A percentile compares a stretch with the other conserved stretches of the same genome.
Conservation (phyloP, 2,113 vertebrate genomes). For the Anoplopoma fimbria region DNA sequence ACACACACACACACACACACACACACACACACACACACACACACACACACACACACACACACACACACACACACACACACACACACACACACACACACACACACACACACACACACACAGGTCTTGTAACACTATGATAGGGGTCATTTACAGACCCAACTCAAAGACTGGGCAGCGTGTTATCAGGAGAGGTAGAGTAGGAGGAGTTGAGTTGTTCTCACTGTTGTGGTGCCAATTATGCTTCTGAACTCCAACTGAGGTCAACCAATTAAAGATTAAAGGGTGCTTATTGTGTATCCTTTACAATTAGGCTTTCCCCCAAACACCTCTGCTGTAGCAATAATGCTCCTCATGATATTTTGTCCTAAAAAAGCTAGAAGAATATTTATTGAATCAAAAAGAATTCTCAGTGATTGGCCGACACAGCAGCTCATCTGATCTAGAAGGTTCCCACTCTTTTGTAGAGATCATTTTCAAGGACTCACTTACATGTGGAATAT, state of each 20-base stretch:
- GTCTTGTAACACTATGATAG: constrained; percentile 30
- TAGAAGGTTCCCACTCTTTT: no score
- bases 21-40: constrained; percentile 1
- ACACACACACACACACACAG: neutral
- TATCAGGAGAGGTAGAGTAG: neutral
- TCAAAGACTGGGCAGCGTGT: constrained; percentile 46
- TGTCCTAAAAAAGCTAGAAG: no score
- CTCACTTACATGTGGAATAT: no score
- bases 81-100: constrained; percentile 7
- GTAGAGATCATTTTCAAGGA: no score
- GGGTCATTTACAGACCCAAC: constrained; percentile 58
- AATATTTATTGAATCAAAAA: neutral
- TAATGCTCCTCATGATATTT: neutral
- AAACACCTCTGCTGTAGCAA: neutral
- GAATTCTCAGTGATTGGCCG: neutral
- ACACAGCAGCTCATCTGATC: neutral
- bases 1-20: constrained; percentile 39
- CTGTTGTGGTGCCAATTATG: neutral
- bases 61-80: constrained; percentile 39
- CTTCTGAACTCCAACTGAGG: neutral
- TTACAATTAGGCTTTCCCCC: neutral
- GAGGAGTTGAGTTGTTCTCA: neutral
- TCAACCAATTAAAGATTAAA: neutral
- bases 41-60: neutral
- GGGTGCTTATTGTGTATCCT: neutral